Base-by-base conservation (phyloP, 1,140 invertebrate species). In the Nasonia longicornis region DNA sequence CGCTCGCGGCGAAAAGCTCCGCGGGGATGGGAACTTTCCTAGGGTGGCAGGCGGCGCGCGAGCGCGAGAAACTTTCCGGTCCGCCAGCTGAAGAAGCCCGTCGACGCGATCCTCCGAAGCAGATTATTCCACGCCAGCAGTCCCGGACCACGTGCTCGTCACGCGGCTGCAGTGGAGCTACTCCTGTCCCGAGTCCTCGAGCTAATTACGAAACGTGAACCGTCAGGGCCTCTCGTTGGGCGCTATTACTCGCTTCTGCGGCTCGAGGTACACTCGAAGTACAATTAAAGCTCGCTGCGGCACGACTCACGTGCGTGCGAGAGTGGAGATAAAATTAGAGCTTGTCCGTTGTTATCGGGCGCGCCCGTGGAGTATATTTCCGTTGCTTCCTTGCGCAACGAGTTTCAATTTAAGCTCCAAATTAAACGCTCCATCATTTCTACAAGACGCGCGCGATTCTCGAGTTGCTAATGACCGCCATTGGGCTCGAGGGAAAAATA, bases 141-240 rank as follows among this genome's bases (percentile, higher is more conserved):
- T 22, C 11, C 20, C 64, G 11, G 10, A 63, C 58, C 58, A 76
- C 74, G 74, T 11, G 52, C 2, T 42, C 35, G 58, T 66, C 74
- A 76, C 74, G 74, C 38, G 58, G n/a, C 74, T 26, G 16, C 52
- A 58, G 3, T 58, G 20, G 7, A 58, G 52, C 3, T 58, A n/a
- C 48, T 52, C 73, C 73, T 75, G 52, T 14, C 3, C 48, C 20
- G 48, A 75, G 73, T 75, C 73, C 73, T 75, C 63, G 73, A 35
- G 63, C 73, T 75, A 75, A 64, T 75, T 75, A 75, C 48, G 73
- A 75, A 75, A 75, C 48, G 14, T 52, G 48, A 52, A 52, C 11
- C 4, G 48, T 20, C 48, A 52, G 48, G 48, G 48, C 12, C 48
- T 52, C 45, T 2, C 11, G 45, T 48, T 48, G 45, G 45, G 0